Base-by-base conservation (phyloP, 2,888 invertebrate species). In the Lamellibrachia columna region DNA sequence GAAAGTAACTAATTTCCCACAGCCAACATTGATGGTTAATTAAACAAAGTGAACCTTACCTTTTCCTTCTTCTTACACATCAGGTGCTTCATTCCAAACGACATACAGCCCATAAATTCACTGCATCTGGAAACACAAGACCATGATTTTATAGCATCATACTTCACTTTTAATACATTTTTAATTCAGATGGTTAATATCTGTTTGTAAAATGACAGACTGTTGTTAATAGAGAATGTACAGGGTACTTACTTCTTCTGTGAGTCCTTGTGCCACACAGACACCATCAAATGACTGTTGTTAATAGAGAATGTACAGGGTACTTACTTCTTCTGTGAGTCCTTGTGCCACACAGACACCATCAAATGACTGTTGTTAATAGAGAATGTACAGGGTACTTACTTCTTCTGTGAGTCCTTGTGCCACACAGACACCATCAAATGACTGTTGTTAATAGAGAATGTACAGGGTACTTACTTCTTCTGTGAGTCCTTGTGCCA, bases 61-160 rank as follows among this genome's bases (percentile, higher is more conserved):
- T 97, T 97, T 97, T 98, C 97, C 97, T 97, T 97, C 96, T 97
- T 98, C 97, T 95, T 94, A 91, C 95, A 95, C 53, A 98, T 97
- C 95, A 98, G 98, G 97, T 98, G 98, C 97, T 98, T 98, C 95
- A 98, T 97, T 95, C 98, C 98, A 97, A 98, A 98, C 97, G 98
- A 98, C 98, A 98, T 98, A 97, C 98, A 98, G 97, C 98, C 98
- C 97, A 98, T 97, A 97, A 98, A 98, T 97, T 98, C 98, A 97
- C 98, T 98, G 97, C 98, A 98, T 97, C 98, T 98, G 75, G n/a
- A 75, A 75, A 75, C 6, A 15, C 22, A 75, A 22, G 15, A 75
- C 11, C 75, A 75, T 75, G 75, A 75, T 22, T 75, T 75, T 75
- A 75, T 75, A 75, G 22, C 15, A 15, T 60, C 75, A 75, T 22